phyloP scores from a whole-genome alignment of 2,797 vertebrate genomes.

The Eulemur rubriventer region DNA sequence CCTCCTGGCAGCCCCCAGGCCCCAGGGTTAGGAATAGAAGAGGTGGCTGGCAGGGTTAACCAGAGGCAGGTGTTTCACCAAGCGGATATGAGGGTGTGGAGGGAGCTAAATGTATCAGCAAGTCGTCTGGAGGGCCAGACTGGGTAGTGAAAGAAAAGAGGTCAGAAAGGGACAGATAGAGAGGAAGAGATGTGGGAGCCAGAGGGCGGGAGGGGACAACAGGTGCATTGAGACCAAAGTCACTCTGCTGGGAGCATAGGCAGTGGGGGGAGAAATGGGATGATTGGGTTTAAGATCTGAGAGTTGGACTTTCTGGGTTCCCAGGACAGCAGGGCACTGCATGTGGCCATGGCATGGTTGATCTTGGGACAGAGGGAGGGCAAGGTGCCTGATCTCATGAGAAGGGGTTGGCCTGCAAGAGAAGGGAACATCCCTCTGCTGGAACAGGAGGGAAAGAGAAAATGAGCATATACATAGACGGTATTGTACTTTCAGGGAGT shows the following conservation, averaged over 20 bases:
- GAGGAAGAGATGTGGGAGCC: background rate
- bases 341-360: background rate
- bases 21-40: background rate
- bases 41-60: background rate
- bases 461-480: background rate
- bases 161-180: background rate
- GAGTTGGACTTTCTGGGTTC: background rate
- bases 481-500: background rate
- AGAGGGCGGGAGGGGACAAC: background rate
- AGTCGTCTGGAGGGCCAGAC: background rate
- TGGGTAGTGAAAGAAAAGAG: background rate
- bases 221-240: background rate
- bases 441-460: background rate
- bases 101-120: background rate
- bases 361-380: background rate
- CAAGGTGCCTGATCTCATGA: background rate
- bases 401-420: background rate
- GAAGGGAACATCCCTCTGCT: background rate
- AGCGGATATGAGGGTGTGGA: background rate
- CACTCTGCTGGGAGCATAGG: background rate
- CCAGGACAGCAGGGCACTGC: background rate
- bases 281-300: background rate
- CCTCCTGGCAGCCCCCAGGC: background rate
- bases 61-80: background rate
- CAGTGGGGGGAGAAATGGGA: background rate